Base-by-base conservation (phyloP, 2,888 invertebrate species). In the Venusia cambrica region DNA sequence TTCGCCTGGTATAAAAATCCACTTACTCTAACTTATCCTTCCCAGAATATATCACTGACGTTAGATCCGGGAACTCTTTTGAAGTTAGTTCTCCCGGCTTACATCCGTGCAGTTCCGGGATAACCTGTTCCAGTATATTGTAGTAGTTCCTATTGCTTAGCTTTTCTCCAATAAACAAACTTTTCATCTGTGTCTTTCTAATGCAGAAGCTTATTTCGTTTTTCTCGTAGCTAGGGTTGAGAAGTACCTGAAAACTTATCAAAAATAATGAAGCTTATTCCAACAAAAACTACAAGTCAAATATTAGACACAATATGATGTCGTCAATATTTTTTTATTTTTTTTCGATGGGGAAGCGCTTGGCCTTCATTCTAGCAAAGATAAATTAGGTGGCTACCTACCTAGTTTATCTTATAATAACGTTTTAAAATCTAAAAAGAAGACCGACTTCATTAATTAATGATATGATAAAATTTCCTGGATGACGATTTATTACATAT, bases 171-270 rank as follows among this genome's bases (percentile, higher is more conserved):
- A 92, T 87, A 1, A 97, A 63, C 0, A 97, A 61, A 2, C 91
- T 91, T 59, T 91, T 92, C 11, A 92, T 79, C 0, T 88, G 89
- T 0, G 93, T 93, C 77, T 94, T 94, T 26, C 91, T 89, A 5
- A 97, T 64, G 38, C 92, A 92, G 65, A 92, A 95, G 32, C 90
- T 87, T 1, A 97, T 57, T 67, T 97, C 97, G 0, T 78, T 63
- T 4, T 89, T 81, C 62, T 92, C 90, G 65, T 94, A 97, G 0
- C 89, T 88, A 0, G 97, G 93, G 63, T 97, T 97, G 28, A 97
- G 88, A 28, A 92, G 90, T 2, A 94, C 95, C 91, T 93, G 67
- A 15, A 63, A 62, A 12, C 38, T 42, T 31, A 21, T 35, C 4
- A 26, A 19, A 12, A 29, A 37, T 15, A 32, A 7, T 7, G 3